Evolutionary conservation across 1,140 invertebrate genomes (phyloP).

Genomic region (Bombus sibiricus): DNA sequence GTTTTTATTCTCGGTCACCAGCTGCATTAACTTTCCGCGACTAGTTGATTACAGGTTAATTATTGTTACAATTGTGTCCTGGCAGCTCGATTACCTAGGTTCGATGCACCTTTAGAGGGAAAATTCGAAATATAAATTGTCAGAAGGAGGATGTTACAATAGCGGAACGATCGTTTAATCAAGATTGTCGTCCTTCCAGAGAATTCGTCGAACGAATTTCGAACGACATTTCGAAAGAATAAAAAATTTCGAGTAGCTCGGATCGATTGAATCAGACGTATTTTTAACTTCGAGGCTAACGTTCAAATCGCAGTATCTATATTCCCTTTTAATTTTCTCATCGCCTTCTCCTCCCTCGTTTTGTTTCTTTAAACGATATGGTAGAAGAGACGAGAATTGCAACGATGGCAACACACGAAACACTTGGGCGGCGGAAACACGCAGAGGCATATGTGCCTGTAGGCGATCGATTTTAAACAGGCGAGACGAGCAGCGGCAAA

Average conservation of each 20-base stretch:
- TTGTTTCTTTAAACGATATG: background rate
- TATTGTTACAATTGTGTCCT: background rate
- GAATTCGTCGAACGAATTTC: background rate
- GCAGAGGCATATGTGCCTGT: constrained; percentile 68
- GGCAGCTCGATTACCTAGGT: background rate
- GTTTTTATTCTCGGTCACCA: constrained; percentile 38
- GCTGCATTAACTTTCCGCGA: background rate
- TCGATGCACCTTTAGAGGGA: background rate
- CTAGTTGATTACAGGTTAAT: constrained; percentile 17
- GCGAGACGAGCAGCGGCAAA: constrained; percentile 74
- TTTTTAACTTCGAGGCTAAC: background rate
- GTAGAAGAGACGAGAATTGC: constrained; percentile 11
- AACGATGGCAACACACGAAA: constrained; percentile 27
- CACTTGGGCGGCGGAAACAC: constrained; percentile 56
- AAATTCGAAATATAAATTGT: background rate
- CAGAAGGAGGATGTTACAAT: background rate
- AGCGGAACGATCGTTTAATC: background rate
- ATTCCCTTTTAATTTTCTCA: background rate
- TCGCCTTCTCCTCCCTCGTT: background rate
- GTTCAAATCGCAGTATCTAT: too few relatives aligned
- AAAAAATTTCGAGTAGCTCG: background rate
- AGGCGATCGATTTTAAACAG: constrained; percentile 79
- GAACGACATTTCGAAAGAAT: too few relatives aligned
- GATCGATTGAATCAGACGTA: background rate
- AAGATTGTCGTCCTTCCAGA: background rate